phyloP scores from a whole-genome alignment of 2,888 invertebrate species.

The Horisme vitalbata region DNA sequence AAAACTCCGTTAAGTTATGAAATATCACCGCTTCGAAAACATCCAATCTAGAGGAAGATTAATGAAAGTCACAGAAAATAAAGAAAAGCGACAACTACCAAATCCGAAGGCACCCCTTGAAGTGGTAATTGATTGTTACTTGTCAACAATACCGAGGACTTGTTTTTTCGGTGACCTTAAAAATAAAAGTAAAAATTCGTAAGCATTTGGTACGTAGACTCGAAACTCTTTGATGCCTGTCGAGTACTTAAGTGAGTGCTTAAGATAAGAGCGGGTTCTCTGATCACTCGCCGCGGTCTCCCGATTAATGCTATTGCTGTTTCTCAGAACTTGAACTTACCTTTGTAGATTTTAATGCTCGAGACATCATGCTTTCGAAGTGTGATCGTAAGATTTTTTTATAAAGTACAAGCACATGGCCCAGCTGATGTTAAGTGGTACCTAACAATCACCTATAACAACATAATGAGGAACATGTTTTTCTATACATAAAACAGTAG shows the following conservation, averaged over 20 bases:
- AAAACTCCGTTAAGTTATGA: slow-evolving; percentile 10
- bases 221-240: slow-evolving; percentile 61
- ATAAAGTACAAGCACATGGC: too few relatives aligned
- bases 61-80: slow-evolving; percentile 29
- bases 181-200: slow-evolving; percentile 20
- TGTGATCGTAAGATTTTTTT: slow-evolving; percentile 6
- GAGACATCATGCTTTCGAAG: slow-evolving; percentile 9
- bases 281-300: slow-evolving; percentile 53
- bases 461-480: too few relatives aligned
- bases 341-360: slow-evolving; percentile 15
- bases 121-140: slow-evolving; percentile 31
- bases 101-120: slow-evolving; percentile 21
- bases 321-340: slow-evolving; percentile 48
- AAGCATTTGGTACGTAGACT: slow-evolving; percentile 36
- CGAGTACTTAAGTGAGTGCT: slow-evolving; percentile 67
- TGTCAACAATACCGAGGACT: slow-evolving; percentile 26
- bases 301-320: slow-evolving; percentile 62
- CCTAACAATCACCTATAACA: too few relatives aligned
- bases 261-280: slow-evolving; percentile 48
- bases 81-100: slow-evolving; percentile 31
- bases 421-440: too few relatives aligned
- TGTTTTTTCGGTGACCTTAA: slow-evolving; percentile 20
- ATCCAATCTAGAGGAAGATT: slow-evolving; percentile 32
- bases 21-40: slow-evolving; percentile 18
- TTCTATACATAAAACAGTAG: too few relatives aligned